Percentiles rank a stretch among this genome's conserved stretches.
These are phyloP conservation scores for Cartodere bifasciata DNA, from an alignment of 2,888 invertebrate species.

Conservation along the genomic window DNA sequence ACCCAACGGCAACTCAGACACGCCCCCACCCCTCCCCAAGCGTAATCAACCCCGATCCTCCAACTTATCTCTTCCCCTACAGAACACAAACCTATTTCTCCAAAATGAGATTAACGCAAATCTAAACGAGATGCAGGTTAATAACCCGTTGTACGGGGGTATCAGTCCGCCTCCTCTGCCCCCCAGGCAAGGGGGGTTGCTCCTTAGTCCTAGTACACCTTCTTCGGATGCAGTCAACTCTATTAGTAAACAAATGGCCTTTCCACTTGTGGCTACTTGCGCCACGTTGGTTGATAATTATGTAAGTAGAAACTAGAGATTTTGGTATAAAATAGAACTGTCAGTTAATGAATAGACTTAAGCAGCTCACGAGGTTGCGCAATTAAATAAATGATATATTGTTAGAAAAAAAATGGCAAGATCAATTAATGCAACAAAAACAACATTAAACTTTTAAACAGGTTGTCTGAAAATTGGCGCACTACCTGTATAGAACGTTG, in stretches of 20 bases:
- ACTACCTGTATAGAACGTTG: too few species aligned
- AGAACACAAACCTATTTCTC: slow-evolving; percentile 20
- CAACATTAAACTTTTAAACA: too few species aligned
- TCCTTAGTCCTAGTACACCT: slow-evolving; percentile 23
- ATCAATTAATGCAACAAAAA: too few species aligned
- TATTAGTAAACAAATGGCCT: slow-evolving; percentile 51
- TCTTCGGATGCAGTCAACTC: slow-evolving; percentile 41
- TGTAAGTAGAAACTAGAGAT: slow-evolving; percentile 37
- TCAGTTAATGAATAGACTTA: too few species aligned
- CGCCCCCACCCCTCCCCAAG: slow-evolving; percentile 43
- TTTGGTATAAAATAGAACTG: too few species aligned
- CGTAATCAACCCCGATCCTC: slow-evolving; percentile 31
- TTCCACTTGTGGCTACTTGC: slow-evolving; percentile 46
- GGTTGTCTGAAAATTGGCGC: too few species aligned
- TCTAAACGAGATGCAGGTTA: slow-evolving; percentile 17
- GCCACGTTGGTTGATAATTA: slow-evolving; percentile 36
- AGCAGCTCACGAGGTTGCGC: too few species aligned
- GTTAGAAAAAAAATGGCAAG: too few species aligned
- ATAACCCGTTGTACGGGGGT: slow-evolving; percentile 22
- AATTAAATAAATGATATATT: too few species aligned
- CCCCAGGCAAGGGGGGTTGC: slow-evolving; percentile 39
- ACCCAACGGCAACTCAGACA: slow-evolving; percentile 24
- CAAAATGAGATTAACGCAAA: slow-evolving; percentile 27
- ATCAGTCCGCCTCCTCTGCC: slow-evolving; percentile 44
- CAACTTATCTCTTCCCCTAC: slow-evolving; percentile 14